Evolutionary conservation across 2,113 vertebrate genomes (phyloP).

Genomic region (Melanotaenia duboulayi): DNA sequence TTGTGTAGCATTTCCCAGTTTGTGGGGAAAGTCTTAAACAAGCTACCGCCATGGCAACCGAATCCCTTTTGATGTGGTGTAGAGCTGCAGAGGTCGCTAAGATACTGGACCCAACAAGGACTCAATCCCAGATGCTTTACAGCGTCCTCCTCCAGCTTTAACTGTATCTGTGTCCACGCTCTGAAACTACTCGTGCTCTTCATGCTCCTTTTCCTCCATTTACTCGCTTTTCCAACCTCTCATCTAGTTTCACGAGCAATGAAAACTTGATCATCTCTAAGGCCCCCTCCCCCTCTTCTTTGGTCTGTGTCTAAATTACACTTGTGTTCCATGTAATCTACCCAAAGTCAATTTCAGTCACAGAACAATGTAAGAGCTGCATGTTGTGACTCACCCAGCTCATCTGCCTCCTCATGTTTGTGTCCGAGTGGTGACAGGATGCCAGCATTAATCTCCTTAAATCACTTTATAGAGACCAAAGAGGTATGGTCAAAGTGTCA

Average conservation of each 20-base stretch:
- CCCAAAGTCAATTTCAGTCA: constrained; percentile 40
- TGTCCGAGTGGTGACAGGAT: constrained; percentile 22
- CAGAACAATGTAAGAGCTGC: constrained; percentile 7
- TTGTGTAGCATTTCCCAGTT: constrained; percentile 35
- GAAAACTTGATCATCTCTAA: constrained; percentile 2
- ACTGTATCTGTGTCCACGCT: neutral
- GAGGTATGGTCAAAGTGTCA: constrained; percentile 10
- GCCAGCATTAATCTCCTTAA: constrained; percentile 42
- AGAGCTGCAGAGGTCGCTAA: constrained; percentile 57
- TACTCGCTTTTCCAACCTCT: constrained; percentile 12
- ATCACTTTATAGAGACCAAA: constrained; percentile 46
- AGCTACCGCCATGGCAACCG: constrained; percentile 65
- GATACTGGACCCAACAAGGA: constrained; percentile 44
- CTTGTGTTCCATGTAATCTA: constrained; percentile 45
- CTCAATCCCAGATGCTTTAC: constrained; percentile 48
- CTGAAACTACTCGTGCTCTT: neutral
- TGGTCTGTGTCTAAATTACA: constrained; percentile 12
- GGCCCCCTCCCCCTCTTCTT: neutral
- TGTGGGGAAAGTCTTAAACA: constrained; percentile 31
- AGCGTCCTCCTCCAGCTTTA: constrained; percentile 7
- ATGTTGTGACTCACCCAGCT: neutral
- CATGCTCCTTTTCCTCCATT: constrained; percentile 12
- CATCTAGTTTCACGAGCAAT: constrained; percentile 15
- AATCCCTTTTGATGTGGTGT: constrained; percentile 44
- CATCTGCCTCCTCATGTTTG: constrained; percentile 39